Base-by-base conservation (phyloP, 1,140 invertebrate genomes). In the Coenobita brevimanus region DNA sequence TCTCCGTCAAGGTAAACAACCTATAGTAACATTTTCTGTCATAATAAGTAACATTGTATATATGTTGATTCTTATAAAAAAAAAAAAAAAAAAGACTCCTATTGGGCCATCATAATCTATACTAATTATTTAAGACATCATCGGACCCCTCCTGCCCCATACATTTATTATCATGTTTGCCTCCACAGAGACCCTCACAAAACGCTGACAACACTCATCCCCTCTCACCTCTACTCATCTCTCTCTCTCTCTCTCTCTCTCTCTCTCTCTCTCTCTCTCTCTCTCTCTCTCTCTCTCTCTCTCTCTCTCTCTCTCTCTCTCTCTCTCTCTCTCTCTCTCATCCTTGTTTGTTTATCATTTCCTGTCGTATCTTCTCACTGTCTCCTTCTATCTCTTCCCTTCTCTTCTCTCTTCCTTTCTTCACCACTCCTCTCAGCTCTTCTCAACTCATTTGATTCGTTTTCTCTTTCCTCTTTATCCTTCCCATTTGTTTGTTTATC, bases 361-460 rank as follows among this genome's bases (percentile, higher is more conserved):
- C n/a, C 54, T n/a, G 10, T n/a, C 54, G 10, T n/a, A 13, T n/a
- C 13, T n/a, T n/a, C n/a, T 10, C n/a, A 57, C 54, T n/a, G 13
- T 13, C 54, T n/a, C n/a, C 54, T n/a, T 57, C n/a, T n/a, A 10
- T 57, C 54, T n/a, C 54, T n/a, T 57, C 10, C 54, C 54, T 57
- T n/a, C 54, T n/a, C 54, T 57, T n/a, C 54, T n/a, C 54, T 57
- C n/a, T 10, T n/a, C 54, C 54, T 10, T 57, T n/a, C n/a, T n/a
- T 57, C 54, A 57, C n/a, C 54, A 57, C 54, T n/a, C n/a, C 54
- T n/a, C 54, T 57, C 54, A 57, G n/a, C 54, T 57, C 54, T n/a
- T n/a, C 54, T 57, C 54, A 10, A 10, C n/a, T 57, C 54, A 57
- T n/a, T n/a, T 57, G 54, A 10, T n/a, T n/a, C 54, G n/a, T n/a